Evolutionary conservation across 1,140 invertebrate genomes (phyloP), one percentile per base, ranked within the genome.

Genomic region (Lepidotrigona ventralis): DNA sequence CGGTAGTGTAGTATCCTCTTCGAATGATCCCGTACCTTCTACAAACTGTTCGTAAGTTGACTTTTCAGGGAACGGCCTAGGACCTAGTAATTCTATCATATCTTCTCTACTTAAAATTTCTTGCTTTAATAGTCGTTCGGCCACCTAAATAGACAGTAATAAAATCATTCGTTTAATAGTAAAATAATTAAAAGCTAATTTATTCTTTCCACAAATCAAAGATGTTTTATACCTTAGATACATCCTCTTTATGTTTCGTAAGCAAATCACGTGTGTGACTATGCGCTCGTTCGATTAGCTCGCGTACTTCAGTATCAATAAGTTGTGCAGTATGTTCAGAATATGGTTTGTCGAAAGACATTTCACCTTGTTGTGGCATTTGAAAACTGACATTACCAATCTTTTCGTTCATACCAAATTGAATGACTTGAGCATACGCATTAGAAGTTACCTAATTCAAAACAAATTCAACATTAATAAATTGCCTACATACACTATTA

Each of bases 41-140:
- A 99, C 99, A 94, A 99, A 99, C 92, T 99, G 98, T 95, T 99
- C 99, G 92, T 99, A 99, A 11, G 99, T 99, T 23, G 99, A 99
- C 94, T 99, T 99, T 94, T 99, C 99, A 51, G 97, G 97, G 96
- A 99, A 99, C 1, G 99, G 99, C 88, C 99, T 95, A 68, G 96
- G 95, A 11, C 99, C 99, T 6, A 99, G 94, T 12, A 99, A 93
- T 93, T 99, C 98, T 84, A 99, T 98, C 98, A 99, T 99, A 90
- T 99, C 99, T 54, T 99, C 98, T 83, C 99, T 96, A 91, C 97
- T 98, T 46, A 99, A 95, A 79, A 99, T 97, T 94, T 99, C 99
- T 92, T 99, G 98, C 92, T 99, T 98, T 53, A 99, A 94, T 79
- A 99, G 95, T 76, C 98, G 95, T 92, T 98, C 96, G 0, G 99